Conservation (phyloP, 2,888 invertebrate species). For the Branchellion lobata region DNA sequence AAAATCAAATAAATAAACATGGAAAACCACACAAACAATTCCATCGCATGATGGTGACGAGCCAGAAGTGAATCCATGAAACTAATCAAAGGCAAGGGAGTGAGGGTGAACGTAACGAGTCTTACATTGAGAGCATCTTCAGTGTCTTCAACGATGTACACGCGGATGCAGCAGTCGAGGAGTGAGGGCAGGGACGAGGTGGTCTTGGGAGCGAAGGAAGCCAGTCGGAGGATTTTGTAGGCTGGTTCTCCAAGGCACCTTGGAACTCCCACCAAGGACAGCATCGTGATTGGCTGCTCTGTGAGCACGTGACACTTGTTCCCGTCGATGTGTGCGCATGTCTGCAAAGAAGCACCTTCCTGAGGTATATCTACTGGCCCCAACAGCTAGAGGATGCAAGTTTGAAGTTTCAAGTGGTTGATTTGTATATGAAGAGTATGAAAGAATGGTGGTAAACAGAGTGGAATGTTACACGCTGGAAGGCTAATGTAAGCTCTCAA, state of each 20-base stretch:
- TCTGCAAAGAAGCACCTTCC: slow-evolving; percentile 61
- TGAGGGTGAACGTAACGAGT: too few species aligned
- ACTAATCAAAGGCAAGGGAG: too few species aligned
- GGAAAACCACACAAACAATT: too few species aligned
- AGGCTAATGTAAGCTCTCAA: too few species aligned
- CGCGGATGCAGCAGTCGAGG: slow-evolving; percentile 77
- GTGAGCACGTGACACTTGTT: slow-evolving; percentile 82
- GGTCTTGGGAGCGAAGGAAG: slow-evolving; percentile 73
- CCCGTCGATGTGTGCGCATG: slow-evolving; percentile 88
- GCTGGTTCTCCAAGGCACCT: slow-evolving; percentile 65
- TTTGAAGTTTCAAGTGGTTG: background rate
- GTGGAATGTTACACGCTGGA: too few species aligned
- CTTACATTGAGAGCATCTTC: slow-evolving; percentile 79
- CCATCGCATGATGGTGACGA: too few species aligned
- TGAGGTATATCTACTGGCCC: slow-evolving; percentile 9
- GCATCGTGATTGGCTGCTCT: slow-evolving; percentile 82
- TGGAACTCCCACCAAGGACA: slow-evolving; percentile 86
- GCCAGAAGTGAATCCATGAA: too few species aligned
- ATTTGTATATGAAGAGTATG: background rate
- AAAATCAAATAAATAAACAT: too few species aligned
- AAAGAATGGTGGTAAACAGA: background rate
- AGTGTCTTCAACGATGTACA: slow-evolving; percentile 90
- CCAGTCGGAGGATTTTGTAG: slow-evolving; percentile 81
- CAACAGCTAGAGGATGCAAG: slow-evolving; percentile 19
- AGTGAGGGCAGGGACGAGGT: slow-evolving; percentile 68